Base-by-base conservation (phyloP, 2,797 vertebrate species). In the Crocodylus rhombifer region DNA sequence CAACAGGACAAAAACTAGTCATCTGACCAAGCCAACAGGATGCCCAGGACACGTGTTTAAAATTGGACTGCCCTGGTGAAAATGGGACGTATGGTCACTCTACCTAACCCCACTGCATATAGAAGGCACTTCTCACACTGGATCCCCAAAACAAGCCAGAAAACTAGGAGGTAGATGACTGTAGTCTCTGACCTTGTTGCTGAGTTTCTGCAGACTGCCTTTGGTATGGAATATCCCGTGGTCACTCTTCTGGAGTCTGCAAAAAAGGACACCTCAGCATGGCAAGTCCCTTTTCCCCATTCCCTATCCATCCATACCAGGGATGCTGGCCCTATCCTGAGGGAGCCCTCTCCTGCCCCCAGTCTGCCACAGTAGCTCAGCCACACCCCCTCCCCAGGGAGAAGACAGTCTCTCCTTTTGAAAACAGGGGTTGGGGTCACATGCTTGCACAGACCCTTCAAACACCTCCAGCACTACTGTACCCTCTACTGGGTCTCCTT, bases 191-290 rank as follows among this genome's bases (percentile, higher is more conserved):
- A 99, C 99, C 99, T 99, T 99, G 84, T 98, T 94, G 3, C 97
- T 98, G 91, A 99, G 98, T 96, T 99, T 99, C 14, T 99, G 98
- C 86, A 98, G 96, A 82, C 98, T 98, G 82, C 98, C 95, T 87
- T 98, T 98, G 77, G 98, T 99, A 91, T 99, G 98, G 88, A 99
- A 99, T 94, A 99, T 98, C 25, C 98, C 98, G 55, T 98, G 98
- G 88, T 99, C 98, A 3, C 97, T 99, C 95, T 97, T 98, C 64
- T 97, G 98, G 61, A 98, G 97, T 94, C 99, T 99, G 95, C 14
- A 20, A 28, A 77, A 11, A 62, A 28, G 17, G 36, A 60, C 2
- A 86, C 26, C 77, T 77, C 36, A 42, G 42, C 62, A 12, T 0
- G 2, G 88, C 20, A 14, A 33, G 51, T 30, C 9, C 33, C n/a